Evolutionary conservation across 2,888 invertebrate genomes (phyloP).

Genomic region (Teleiodes luculella): DNA sequence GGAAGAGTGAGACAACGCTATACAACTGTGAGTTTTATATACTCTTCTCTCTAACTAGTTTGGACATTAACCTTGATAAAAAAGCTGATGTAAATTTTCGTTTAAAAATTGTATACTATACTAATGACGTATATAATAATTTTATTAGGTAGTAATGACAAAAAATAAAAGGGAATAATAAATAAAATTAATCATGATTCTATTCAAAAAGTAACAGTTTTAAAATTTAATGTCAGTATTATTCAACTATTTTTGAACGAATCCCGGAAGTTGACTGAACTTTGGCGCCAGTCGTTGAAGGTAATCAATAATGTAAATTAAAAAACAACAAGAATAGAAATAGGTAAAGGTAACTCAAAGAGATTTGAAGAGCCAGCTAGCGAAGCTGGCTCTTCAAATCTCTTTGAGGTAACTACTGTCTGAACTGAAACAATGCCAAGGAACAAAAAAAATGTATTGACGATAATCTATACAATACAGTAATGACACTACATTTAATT

Average conservation of each 20-base stretch:
- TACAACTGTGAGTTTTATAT: background rate
- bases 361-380: no score
- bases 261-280: constrained; percentile 25
- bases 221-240: background rate
- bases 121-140: no score
- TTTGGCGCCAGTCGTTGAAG: constrained; percentile 23
- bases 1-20: background rate
- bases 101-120: background rate
- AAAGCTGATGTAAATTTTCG: background rate
- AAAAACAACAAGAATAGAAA: background rate
- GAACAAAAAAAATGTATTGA: constrained; percentile 3
- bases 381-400: no score
- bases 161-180: no score
- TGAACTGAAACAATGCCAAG: constrained; percentile 14
- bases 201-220: no score
- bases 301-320: constrained; percentile 20
- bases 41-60: background rate
- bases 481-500: no score
- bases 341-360: no score
- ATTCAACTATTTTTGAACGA: background rate
- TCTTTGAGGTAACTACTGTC: constrained; percentile 5
- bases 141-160: no score
- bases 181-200: no score
- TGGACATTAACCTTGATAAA: background rate
- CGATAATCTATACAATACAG: no score